Conservation (phyloP, 1,140 invertebrate species). For the Pinna nobilis region DNA sequence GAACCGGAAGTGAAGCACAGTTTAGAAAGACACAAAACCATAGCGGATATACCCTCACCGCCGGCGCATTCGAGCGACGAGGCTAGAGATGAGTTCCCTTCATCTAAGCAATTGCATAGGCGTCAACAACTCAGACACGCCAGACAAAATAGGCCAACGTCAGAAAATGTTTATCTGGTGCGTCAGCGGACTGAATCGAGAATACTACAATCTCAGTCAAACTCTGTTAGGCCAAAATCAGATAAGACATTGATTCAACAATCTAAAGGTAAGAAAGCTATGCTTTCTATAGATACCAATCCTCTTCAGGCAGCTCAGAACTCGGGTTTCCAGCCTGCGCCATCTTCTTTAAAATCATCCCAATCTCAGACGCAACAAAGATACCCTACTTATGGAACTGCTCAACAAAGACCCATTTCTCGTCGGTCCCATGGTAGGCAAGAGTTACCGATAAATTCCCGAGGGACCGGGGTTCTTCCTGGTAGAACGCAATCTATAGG, state of each 20-base stretch:
- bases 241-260: slow-evolving; percentile 33
- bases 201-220: slow-evolving; percentile 20
- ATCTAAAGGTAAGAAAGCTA: slow-evolving; percentile 18
- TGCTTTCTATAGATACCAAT: slow-evolving; percentile 39
- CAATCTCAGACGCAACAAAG: slow-evolving; percentile 15
- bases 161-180: slow-evolving; percentile 45
- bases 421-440: slow-evolving; percentile 3
- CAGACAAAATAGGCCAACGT: slow-evolving; percentile 31
- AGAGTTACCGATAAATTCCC: slow-evolving; percentile 6
- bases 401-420: slow-evolving; percentile 25
- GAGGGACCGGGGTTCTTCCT: slow-evolving; percentile 15
- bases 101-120: slow-evolving; percentile 25
- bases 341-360: slow-evolving; percentile 6
- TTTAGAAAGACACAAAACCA: slow-evolving; percentile 14
- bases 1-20: background rate
- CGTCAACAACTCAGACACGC: slow-evolving; percentile 31
- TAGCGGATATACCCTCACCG: slow-evolving; percentile 15
- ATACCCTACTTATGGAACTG: slow-evolving; percentile 4
- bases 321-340: slow-evolving; percentile 16
- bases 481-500: slow-evolving; percentile 37
- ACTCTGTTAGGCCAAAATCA: slow-evolving; percentile 34
- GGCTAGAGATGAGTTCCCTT: slow-evolving; percentile 12
- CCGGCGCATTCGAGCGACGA: slow-evolving; percentile 18
- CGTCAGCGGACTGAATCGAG: slow-evolving; percentile 35
- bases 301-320: slow-evolving; percentile 26